Base-by-base conservation (phyloP, 2,113 vertebrate species). In the Shinisaurus crocodilurus region DNA sequence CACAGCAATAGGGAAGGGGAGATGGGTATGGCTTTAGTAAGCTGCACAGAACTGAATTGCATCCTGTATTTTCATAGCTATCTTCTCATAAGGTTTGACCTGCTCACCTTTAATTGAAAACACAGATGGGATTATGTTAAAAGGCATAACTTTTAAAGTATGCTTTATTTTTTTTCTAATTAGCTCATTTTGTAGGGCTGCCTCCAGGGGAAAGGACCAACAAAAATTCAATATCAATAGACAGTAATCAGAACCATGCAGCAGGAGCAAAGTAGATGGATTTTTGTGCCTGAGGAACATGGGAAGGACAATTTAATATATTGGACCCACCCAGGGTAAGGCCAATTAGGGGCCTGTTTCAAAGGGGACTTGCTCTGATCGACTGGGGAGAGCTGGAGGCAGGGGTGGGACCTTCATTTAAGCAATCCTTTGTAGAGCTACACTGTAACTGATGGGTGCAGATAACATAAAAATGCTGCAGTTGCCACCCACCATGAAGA, bases 231-330 rank as follows among this genome's bases (percentile, higher is more conserved):
- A 18, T 5, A 0, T 74, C 92, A 88, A 74, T 48, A 74, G 92
- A 94, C 89, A 87, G 80, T 79, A 63, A 40, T 5, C 43, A 91
- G 34, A 91, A 86, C 88, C 48, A 7, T n/a, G 80, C 85, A 88
- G 48, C 43, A 4, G 63, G 90, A 48, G 77, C 34, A 90, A 84
- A 92, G 88, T 87, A 90, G 69, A 43, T 1, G 1, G 75, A 7
- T 76, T 81, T 20, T 3, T 16, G 83, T 77, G 70, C 89, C 72
- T 91, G 94, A 93, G 89, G 93, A 91, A 15, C 69, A 77, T 88
- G 85, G 82, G 74, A 88, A 79, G 16, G 0, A 43, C 10, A 65
- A 65, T 88, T 90, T 87, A 57, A 54, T 37, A 69, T 48, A 34
- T 72, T 40, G 12, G 6, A 27, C 43, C n/a, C n/a, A n/a, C 48